These are phyloP conservation scores for Eupeodes luniger DNA, from an alignment of 2,888 invertebrate genomes.

Conservation along the genomic window DNA sequence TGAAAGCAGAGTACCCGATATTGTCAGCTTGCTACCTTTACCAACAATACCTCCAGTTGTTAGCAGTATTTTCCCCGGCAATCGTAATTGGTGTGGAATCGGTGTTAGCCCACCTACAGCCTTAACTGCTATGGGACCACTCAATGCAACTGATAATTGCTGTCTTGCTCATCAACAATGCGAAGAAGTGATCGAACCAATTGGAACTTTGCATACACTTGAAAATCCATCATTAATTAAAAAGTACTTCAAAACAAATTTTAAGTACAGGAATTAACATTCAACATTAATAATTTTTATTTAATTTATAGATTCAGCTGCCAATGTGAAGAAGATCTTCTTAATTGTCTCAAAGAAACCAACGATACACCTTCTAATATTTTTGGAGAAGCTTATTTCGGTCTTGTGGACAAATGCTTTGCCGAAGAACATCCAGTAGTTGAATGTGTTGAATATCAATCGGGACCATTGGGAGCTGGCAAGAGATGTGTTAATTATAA, in stretches of 20 bases:
- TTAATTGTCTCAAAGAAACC: conserved; percentile 78
- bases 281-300: neutral
- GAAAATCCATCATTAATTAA: conserved; percentile 10
- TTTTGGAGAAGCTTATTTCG: conserved; percentile 80
- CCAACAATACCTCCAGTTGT: neutral
- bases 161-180: conserved; percentile 91
- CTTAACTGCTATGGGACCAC: conserved; percentile 87
- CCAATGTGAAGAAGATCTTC: conserved; percentile 79
- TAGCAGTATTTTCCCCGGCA: conserved; percentile 85
- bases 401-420: conserved; percentile 78
- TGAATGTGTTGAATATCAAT: conserved; percentile 78
- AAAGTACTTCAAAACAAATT: too few species aligned
- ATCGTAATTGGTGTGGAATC: conserved; percentile 96
- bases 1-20: neutral
- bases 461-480: conserved; percentile 76
- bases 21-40: neutral
- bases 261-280: conserved; percentile 17
- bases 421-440: conserved; percentile 78
- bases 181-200: conserved; percentile 80
- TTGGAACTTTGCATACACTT: conserved; percentile 68
- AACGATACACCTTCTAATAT: conserved; percentile 77
- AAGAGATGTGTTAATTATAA: conserved; percentile 79
- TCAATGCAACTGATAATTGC: conserved; percentile 88
- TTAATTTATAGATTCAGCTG: conserved; percentile 78
- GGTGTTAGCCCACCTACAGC: conserved; percentile 90